Conservation (phyloP, 1,140 invertebrate genomes). For the Lepidostoma basale region DNA sequence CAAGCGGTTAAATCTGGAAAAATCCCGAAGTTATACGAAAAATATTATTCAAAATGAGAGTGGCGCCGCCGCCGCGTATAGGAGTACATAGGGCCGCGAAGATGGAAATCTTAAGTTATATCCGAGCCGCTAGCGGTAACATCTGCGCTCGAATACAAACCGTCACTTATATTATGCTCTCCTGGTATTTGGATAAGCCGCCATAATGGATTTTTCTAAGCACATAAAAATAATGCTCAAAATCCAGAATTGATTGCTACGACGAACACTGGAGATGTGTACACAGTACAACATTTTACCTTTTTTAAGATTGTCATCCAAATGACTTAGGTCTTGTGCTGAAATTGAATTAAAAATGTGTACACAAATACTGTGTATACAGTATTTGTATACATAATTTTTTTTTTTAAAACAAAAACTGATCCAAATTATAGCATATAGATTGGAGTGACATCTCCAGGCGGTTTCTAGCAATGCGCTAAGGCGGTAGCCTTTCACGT, state of each 20-base stretch:
- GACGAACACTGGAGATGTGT: too few relatives aligned
- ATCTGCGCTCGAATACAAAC: slow-evolving; percentile 33
- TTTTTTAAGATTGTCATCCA: too few relatives aligned
- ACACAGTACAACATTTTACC: too few relatives aligned
- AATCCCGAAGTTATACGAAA: slow-evolving; percentile 45
- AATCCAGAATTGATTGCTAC: slow-evolving; percentile 26
- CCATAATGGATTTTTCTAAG: slow-evolving; percentile 39
- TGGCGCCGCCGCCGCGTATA: slow-evolving; percentile 41
- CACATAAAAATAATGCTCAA: slow-evolving; percentile 30
- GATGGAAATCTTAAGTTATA: slow-evolving; percentile 37
- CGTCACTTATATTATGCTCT: slow-evolving; percentile 32
- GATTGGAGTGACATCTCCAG: too few relatives aligned
- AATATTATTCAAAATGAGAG: slow-evolving; percentile 46
- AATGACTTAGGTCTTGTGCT: too few relatives aligned
- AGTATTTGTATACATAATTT: too few relatives aligned
- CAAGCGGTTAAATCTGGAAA: slow-evolving; percentile 43
- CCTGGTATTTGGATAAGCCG: slow-evolving; percentile 34
- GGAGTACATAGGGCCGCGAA: slow-evolving; percentile 30
- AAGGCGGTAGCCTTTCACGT: too few relatives aligned
- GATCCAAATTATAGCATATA: too few relatives aligned
- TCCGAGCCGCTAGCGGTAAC: slow-evolving; percentile 30
- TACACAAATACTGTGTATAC: too few relatives aligned
- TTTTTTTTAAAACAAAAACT: too few relatives aligned
- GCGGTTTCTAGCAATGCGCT: too few relatives aligned
- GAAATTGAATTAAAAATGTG: too few relatives aligned